These are phyloP conservation scores for Anableps anableps DNA, from an alignment of 2,797 vertebrate species.

Conservation along the genomic window DNA sequence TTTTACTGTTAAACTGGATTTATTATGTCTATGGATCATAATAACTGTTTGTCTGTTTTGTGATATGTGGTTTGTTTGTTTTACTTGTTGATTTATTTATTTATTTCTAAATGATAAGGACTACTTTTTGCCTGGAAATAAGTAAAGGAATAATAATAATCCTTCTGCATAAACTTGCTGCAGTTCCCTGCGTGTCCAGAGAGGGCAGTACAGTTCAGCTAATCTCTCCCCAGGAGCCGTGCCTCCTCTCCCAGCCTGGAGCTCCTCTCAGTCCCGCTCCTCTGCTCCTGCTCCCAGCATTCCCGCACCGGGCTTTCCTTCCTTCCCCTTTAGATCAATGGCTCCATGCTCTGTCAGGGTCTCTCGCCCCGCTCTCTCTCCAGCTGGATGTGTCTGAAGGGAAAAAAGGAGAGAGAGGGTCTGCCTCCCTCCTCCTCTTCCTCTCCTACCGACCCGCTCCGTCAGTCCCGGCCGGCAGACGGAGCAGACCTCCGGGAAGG, in stretches of 20 bases:
- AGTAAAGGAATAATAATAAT: too few relatives aligned
- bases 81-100: too few relatives aligned
- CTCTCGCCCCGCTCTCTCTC: conserved; percentile 38
- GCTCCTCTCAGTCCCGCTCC: neutral
- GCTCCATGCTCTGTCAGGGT: conserved; percentile 5
- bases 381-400: conserved; percentile 34
- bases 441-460: conserved; percentile 39
- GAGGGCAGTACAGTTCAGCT: conserved; percentile 64
- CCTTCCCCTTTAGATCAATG: conserved; percentile 63
- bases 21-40: neutral
- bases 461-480: conserved; percentile 59
- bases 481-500: conserved; percentile 67
- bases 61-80: too few relatives aligned
- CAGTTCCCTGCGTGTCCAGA: conserved; percentile 52
- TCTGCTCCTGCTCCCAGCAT: neutral
- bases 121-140: too few relatives aligned
- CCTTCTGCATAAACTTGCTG: neutral
- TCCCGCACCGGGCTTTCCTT: conserved; percentile 59
- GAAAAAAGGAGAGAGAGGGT: conserved; percentile 20
- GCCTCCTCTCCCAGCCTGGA: conserved; percentile 10
- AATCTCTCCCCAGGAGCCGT: conserved; percentile 28
- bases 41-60: too few relatives aligned
- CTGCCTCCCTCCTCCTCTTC: conserved; percentile 10
- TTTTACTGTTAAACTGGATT: neutral
- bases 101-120: too few relatives aligned